phyloP scores from a whole-genome alignment of 1,140 invertebrate species.

The Archegozetes longisetosus region DNA sequence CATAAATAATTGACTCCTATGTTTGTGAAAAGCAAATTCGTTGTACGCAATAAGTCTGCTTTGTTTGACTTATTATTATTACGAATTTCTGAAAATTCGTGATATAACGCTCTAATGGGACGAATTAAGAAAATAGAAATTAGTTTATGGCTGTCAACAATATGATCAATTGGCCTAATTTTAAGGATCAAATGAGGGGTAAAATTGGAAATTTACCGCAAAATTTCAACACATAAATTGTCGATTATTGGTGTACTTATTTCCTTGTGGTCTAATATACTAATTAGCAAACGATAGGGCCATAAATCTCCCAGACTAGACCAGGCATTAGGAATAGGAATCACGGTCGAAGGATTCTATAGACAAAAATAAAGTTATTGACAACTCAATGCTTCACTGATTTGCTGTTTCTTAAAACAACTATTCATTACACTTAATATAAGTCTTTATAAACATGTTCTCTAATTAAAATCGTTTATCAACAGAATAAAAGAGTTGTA shows the following conservation, averaged over 20 bases:
- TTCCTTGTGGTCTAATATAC: conserved; percentile 73
- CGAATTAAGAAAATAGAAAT: conserved; percentile 6
- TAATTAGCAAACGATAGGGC: conserved; percentile 68
- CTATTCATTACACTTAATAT: background rate
- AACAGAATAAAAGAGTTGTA: no score
- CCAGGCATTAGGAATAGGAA: conserved; percentile 39
- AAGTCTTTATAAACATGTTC: no score
- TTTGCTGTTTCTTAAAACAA: background rate
- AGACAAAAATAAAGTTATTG: conserved; percentile 31
- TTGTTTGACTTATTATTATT: background rate
- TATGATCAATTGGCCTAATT: no score
- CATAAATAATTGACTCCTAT: conserved; percentile 17
- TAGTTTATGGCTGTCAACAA: no score
- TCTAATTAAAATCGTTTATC: no score
- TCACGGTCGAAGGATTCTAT: conserved; percentile 23
- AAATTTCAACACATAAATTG: conserved; percentile 66
- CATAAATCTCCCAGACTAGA: conserved; percentile 48
- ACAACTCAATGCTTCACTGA: background rate
- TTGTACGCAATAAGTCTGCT: background rate
- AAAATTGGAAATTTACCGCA: conserved; percentile 53
- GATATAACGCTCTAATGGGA: conserved; percentile 3
- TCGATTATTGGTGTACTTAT: conserved; percentile 70
- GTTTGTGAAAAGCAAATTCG: conserved; percentile 14
- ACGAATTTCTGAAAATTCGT: background rate
- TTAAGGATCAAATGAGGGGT: no score